Evolutionary conservation across 2,797 vertebrate species (phyloP).

Genomic region (Thalassophryne amazonica): DNA sequence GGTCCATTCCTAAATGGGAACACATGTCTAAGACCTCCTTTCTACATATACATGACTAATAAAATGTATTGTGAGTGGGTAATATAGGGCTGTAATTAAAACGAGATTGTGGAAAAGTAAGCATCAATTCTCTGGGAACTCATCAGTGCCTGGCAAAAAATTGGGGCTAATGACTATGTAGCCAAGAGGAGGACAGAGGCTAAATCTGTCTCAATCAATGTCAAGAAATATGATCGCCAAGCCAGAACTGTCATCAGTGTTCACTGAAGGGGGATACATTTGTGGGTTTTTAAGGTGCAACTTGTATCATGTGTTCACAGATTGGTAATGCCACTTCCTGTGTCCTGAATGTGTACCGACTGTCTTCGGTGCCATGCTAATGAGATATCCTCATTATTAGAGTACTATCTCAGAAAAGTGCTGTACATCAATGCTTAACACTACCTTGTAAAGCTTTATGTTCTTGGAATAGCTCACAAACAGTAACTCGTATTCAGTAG

Average conservation of each 20-base stretch:
- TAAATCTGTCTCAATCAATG: conserved; percentile 62
- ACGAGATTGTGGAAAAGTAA: conserved; percentile 45
- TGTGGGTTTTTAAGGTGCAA: too few species aligned
- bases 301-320: conserved; percentile 27
- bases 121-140: conserved; percentile 61
- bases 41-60: conserved; percentile 20
- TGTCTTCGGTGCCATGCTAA: too few species aligned
- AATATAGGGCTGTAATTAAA: conserved; percentile 48
- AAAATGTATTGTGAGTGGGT: conserved; percentile 15
- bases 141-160: conserved; percentile 57
- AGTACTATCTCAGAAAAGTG: too few species aligned
- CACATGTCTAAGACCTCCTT: not conserved
- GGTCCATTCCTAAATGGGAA: conserved; percentile 19
- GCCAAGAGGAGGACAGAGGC: conserved; percentile 37
- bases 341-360: conserved; percentile 2
- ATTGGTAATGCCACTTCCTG: too few species aligned
- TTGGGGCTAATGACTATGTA: conserved; percentile 59
- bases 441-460: too few species aligned
- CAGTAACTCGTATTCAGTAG: too few species aligned
- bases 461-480: too few species aligned
- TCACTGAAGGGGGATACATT: conserved; percentile 18
- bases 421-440: too few species aligned
- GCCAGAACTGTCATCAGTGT: conserved; percentile 40
- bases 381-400: too few species aligned
- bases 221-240: conserved; percentile 39